Conservation (phyloP, 2,113 vertebrate genomes). For the Peromyscus maniculatus region DNA sequence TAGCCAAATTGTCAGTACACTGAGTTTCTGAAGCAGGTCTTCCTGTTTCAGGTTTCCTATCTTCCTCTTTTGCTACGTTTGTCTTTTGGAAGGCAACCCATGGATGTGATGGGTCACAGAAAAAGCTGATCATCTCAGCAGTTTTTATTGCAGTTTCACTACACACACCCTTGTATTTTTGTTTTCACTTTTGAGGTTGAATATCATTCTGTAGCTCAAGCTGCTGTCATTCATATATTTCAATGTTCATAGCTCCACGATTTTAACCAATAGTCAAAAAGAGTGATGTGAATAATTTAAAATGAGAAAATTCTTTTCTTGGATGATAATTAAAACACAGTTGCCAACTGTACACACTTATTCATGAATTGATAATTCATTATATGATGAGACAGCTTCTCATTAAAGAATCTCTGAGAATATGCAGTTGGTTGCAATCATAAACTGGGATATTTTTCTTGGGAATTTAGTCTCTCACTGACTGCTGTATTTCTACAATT, state of each 20-base stretch:
- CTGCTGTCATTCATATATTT: conserved; percentile 77
- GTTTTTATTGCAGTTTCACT: conserved; percentile 72
- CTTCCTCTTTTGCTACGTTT: conserved; percentile 81
- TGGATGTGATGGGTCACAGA: conserved; percentile 53
- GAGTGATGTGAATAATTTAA: conserved; percentile 69
- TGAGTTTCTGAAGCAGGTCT: conserved; percentile 69
- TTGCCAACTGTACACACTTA: conserved; percentile 26
- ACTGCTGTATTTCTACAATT: conserved; percentile 45
- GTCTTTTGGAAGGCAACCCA: conserved; percentile 66
- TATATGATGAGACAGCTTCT: conserved; percentile 1
- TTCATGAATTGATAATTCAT: conserved; percentile 36
- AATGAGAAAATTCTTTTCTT: conserved; percentile 70
- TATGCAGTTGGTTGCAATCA: conserved; percentile 50
- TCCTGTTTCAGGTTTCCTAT: conserved; percentile 75
- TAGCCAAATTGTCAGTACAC: conserved; percentile 87
- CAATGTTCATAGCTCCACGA: conserved; percentile 56
- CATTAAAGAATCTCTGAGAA: conserved; percentile 55
- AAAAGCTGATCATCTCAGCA: conserved; percentile 52
- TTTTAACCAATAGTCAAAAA: conserved; percentile 80
- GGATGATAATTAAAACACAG: conserved; percentile 43
- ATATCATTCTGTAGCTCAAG: conserved; percentile 64
- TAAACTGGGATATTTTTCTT: conserved; percentile 12
- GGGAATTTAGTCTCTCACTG: conserved; percentile 59
- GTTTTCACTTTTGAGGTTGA: conserved; percentile 69
- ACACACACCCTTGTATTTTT: conserved; percentile 68